Percentiles rank a stretch among this genome's conserved stretches.
Evolutionary conservation across 1,140 invertebrate genomes (phyloP).

Genomic region (Zaprionus tsacasi): DNA sequence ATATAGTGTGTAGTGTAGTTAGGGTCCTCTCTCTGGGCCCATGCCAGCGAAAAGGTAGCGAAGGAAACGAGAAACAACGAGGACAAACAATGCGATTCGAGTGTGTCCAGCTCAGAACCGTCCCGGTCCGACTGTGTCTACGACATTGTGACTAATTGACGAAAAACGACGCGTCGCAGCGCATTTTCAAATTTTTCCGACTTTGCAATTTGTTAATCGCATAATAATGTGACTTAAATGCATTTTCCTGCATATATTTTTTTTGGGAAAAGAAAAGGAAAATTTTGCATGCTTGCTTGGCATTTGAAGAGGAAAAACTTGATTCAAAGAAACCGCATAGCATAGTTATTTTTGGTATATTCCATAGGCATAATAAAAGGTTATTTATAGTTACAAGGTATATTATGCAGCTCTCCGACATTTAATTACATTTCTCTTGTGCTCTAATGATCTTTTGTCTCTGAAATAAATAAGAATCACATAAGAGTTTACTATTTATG

Average conservation of each 20-base stretch:
- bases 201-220: neutral
- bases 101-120: conserved; percentile 28
- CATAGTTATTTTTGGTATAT: too few relatives aligned
- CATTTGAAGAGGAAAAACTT: neutral
- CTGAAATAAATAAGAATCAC: too few relatives aligned
- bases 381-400: neutral
- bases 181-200: conserved; percentile 21
- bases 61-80: neutral
- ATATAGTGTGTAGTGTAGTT: neutral
- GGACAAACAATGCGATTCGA: conserved; percentile 35
- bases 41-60: too few relatives aligned
- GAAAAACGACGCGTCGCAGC: conserved; percentile 47
- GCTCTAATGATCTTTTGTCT: conserved; percentile 3
- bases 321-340: neutral
- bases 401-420: neutral
- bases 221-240: neutral
- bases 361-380: neutral
- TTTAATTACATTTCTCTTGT: neutral
- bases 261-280: neutral
- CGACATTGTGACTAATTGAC: conserved; percentile 77
- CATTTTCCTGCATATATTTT: neutral
- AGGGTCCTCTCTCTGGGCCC: conserved; percentile 2
- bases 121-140: too few relatives aligned
- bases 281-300: neutral
- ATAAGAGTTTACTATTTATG: neutral